phyloP scores from a whole-genome alignment of 2,888 invertebrate genomes.

The Phengaris arion region DNA sequence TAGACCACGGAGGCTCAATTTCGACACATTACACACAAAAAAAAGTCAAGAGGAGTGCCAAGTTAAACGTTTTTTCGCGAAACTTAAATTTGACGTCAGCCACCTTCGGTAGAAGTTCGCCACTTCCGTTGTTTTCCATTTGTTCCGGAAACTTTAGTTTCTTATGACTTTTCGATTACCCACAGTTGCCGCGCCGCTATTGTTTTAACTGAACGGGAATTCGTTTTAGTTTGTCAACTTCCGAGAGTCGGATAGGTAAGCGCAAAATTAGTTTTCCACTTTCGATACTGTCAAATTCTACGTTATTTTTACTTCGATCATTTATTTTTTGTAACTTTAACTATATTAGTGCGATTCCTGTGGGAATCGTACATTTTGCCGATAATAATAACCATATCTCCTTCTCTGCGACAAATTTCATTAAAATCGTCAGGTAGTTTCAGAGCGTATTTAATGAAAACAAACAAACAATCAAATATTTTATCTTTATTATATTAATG shows the following conservation, averaged over 20 bases:
- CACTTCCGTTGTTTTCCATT: background rate
- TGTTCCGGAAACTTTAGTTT: background rate
- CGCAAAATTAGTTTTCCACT: constrained; percentile 11
- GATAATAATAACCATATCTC: no score
- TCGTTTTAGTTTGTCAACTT: constrained; percentile 7
- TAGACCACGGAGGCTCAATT: no score
- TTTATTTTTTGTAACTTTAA: background rate
- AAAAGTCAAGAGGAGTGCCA: background rate
- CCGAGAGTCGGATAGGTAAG: background rate
- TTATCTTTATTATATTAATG: no score
- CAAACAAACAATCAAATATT: no score
- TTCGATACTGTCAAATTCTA: background rate
- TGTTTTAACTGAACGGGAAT: background rate
- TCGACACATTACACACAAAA: no score
- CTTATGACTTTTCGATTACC: background rate
- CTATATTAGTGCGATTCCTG: no score
- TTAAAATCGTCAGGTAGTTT: no score
- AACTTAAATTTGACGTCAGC: background rate
- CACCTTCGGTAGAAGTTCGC: background rate
- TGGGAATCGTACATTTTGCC: no score
- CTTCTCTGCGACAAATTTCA: no score
- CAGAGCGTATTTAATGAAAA: no score
- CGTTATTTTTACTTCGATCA: background rate
- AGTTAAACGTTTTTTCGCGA: background rate
- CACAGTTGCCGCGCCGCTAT: background rate